A percentile compares a stretch with the other conserved stretches of the same genome.
Evolutionary conservation across 1,140 invertebrate species (phyloP).

Genomic region (Pogonomyrmex californicus): DNA sequence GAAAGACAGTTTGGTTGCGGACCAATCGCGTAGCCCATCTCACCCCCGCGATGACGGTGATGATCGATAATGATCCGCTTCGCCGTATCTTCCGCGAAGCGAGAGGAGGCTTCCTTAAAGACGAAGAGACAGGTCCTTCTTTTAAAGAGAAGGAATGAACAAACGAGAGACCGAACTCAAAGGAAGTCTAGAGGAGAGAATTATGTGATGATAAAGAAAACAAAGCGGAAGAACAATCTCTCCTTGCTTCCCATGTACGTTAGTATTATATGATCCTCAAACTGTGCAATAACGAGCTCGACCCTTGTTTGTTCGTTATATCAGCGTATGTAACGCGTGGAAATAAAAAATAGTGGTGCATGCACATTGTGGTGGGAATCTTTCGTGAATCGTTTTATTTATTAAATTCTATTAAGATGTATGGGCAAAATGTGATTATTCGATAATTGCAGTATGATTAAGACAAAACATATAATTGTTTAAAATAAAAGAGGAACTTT

Average conservation of each 20-base stretch:
- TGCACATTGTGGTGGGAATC: neutral
- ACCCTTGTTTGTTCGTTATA: constrained; percentile 43
- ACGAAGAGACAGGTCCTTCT: neutral
- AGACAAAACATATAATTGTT: constrained; percentile 21
- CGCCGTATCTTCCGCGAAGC: neutral
- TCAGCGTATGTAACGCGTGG: constrained; percentile 8
- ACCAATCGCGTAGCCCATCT: constrained; percentile 71
- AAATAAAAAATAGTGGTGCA: constrained; percentile 16
- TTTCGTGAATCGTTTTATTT: constrained; percentile 19
- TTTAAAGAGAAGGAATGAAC: constrained; percentile 26
- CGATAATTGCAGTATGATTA: constrained; percentile 17
- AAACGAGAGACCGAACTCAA: constrained; percentile 47
- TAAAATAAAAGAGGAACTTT: neutral
- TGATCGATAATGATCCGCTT: constrained; percentile 52
- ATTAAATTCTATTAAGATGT: constrained; percentile 19
- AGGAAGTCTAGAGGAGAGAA: constrained; percentile 32
- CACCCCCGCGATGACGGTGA: constrained; percentile 71
- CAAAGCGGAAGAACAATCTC: neutral
- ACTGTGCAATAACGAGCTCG: constrained; percentile 73
- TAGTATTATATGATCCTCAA: constrained; percentile 74
- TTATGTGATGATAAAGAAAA: constrained; percentile 53
- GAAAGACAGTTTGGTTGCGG: constrained; percentile 37
- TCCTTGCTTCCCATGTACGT: constrained; percentile 64
- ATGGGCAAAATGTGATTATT: neutral
- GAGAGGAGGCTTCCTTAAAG: constrained; percentile 4